Conservation (phyloP, 2,888 invertebrate genomes). For the Yponomeuta sedellus region DNA sequence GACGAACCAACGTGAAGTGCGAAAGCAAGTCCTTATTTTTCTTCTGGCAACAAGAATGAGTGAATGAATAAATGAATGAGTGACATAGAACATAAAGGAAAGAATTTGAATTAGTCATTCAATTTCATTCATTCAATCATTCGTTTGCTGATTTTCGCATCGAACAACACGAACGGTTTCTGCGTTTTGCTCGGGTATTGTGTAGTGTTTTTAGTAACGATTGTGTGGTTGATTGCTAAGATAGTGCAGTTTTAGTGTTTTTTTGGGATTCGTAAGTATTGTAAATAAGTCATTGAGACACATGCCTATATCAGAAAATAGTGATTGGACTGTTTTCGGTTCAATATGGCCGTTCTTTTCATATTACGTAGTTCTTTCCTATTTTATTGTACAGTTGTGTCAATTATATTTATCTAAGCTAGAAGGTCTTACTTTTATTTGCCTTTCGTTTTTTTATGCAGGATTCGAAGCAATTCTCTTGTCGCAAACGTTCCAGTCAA, state of each 20-base stretch:
- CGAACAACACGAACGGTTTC: constrained; percentile 64
- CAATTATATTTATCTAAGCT: constrained; percentile 21
- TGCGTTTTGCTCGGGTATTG: constrained; percentile 58
- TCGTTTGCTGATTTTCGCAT: constrained; percentile 27
- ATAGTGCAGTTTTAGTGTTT: constrained; percentile 51
- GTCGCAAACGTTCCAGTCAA: too few relatives aligned
- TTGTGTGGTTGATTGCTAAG: constrained; percentile 50
- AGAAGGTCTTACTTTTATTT: neutral
- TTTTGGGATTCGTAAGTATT: constrained; percentile 64
- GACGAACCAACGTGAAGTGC: neutral
- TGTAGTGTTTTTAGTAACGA: constrained; percentile 60
- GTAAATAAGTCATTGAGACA: constrained; percentile 14
- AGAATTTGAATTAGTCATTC: neutral
- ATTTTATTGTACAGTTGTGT: constrained; percentile 19
- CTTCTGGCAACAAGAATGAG: neutral
- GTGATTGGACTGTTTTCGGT: constrained; percentile 33
- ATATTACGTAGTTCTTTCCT: constrained; percentile 36
- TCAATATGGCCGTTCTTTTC: constrained; percentile 72
- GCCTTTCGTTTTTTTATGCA: constrained; percentile 19
- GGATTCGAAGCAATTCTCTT: too few relatives aligned
- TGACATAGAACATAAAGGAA: neutral
- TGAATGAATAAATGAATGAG: neutral
- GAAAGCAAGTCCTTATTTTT: neutral
- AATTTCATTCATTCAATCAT: neutral
- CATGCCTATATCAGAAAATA: neutral